A percentile compares a stretch with the other conserved stretches of the same genome.
Evolutionary conservation across 1,140 invertebrate genomes (phyloP).

Genomic region (Yoshiicerus persimilis): DNA sequence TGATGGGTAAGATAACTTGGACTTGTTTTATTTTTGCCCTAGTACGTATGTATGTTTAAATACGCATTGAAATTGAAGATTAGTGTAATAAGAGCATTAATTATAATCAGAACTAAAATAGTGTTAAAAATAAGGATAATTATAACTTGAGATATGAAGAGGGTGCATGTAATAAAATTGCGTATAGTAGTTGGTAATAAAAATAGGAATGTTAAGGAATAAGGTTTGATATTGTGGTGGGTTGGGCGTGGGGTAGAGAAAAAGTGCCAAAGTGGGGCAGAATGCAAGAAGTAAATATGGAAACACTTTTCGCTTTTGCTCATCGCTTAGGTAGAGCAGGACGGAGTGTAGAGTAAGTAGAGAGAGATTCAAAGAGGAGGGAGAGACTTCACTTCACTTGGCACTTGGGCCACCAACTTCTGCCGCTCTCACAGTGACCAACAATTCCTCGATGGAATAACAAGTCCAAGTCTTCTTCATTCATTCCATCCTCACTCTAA

Average conservation of each 20-base stretch:
- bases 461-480: neutral
- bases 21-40: too few relatives aligned
- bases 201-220: too few relatives aligned
- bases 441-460: slow-evolving; percentile 20
- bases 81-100: too few relatives aligned
- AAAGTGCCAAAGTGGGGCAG: neutral
- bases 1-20: too few relatives aligned
- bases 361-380: neutral
- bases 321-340: neutral
- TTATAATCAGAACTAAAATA: too few relatives aligned
- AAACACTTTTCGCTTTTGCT: neutral
- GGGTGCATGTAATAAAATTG: too few relatives aligned
- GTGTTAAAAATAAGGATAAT: too few relatives aligned
- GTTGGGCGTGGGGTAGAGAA: neutral
- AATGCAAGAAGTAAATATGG: neutral
- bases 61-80: too few relatives aligned
- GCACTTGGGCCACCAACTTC: neutral
- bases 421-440: neutral
- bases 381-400: neutral
- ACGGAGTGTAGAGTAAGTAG: neutral
- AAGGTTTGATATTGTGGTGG: neutral
- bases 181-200: too few relatives aligned
- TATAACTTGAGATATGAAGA: too few relatives aligned
- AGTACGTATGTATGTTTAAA: too few relatives aligned
- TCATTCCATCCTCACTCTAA: neutral